These are phyloP conservation scores for Hirundo rustica DNA, from an alignment of 2,797 vertebrate genomes.

Conservation along the genomic window DNA sequence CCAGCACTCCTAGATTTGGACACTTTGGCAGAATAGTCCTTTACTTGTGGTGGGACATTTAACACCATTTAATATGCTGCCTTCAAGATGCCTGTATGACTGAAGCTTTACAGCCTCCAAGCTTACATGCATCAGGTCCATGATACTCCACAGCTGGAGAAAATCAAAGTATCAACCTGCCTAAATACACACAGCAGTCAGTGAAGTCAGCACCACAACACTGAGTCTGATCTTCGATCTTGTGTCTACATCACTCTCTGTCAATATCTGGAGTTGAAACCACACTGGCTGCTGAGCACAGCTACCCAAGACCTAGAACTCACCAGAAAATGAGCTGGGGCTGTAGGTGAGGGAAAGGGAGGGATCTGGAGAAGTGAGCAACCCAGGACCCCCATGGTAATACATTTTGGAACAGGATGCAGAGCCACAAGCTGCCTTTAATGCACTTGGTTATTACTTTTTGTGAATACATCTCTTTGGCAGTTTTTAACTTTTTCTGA, in stretches of 20 bases:
- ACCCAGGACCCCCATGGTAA: accelerated
- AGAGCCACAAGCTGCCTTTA: background rate
- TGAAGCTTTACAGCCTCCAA: background rate
- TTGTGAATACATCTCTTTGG: background rate
- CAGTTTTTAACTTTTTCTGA: background rate
- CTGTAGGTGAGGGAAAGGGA: background rate
- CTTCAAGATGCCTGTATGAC: background rate
- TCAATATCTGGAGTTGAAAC: background rate
- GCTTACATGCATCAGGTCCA: accelerated
- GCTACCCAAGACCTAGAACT: background rate
- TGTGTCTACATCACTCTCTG: background rate
- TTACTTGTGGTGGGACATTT: background rate
- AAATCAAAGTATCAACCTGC: background rate
- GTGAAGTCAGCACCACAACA: background rate
- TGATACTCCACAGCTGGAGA: accelerated
- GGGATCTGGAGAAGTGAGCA: background rate
- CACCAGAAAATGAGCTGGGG: background rate
- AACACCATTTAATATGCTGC: background rate
- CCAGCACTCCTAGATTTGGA: background rate
- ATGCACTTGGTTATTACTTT: background rate
- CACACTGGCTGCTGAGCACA: background rate
- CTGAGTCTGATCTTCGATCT: background rate
- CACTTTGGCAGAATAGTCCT: background rate
- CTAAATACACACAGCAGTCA: background rate
- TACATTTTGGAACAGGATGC: background rate